Conservation (phyloP, 2,113 vertebrate genomes). For the Microcebus tavaratra region DNA sequence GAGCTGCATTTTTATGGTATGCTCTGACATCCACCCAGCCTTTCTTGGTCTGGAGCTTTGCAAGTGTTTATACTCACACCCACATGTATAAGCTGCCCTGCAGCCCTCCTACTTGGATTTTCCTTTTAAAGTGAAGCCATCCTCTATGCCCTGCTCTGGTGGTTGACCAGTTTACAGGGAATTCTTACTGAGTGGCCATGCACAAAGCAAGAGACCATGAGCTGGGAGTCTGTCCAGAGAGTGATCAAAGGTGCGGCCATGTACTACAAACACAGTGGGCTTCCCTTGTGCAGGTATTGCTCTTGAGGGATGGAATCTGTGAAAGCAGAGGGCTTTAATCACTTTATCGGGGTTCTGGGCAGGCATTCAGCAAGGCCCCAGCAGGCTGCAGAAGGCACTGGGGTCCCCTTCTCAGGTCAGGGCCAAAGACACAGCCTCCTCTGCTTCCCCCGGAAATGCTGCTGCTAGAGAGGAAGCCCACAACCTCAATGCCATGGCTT, state of each 20-base stretch:
- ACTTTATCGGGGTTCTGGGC: background rate
- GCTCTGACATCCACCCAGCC: constrained; percentile 20
- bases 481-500: too few species aligned
- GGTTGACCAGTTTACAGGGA: background rate
- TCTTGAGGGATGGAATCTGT: background rate
- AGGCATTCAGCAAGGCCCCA: background rate
- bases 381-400: background rate
- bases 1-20: constrained; percentile 4
- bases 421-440: background rate
- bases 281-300: background rate
- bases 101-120: constrained; percentile 50
- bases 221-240: constrained; percentile 5
- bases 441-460: background rate
- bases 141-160: constrained; percentile 18
- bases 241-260: background rate
- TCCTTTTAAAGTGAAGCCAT: constrained; percentile 70
- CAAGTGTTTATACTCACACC: constrained; percentile 49
- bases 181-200: background rate
- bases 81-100: constrained; percentile 11
- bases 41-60: constrained; percentile 58
- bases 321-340: background rate
- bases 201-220: background rate
- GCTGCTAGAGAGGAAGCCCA: background rate
- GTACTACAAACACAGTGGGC: background rate
- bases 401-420: background rate